Evolutionary conservation across 2,888 invertebrate genomes (phyloP).

Genomic region (Heliconius cydno): DNA sequence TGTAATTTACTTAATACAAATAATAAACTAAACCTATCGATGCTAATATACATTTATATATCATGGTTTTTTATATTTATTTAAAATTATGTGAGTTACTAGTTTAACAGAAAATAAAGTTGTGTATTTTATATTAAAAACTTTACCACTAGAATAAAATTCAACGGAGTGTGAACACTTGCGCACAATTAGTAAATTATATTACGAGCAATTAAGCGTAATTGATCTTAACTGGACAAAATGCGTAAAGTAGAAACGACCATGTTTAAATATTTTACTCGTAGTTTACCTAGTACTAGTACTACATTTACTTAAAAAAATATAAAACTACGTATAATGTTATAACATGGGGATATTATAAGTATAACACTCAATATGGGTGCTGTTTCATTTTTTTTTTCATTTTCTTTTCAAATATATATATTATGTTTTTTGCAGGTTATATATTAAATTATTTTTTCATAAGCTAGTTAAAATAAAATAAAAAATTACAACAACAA

Average conservation of each 20-base stretch:
- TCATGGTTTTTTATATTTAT: neutral
- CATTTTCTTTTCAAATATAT: neutral
- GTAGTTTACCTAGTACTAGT: neutral
- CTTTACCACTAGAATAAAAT: slow-evolving; percentile 10
- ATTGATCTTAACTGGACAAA: slow-evolving; percentile 73
- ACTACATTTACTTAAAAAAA: no score
- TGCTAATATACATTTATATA: neutral
- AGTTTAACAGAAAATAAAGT: neutral
- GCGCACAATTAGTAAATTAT: slow-evolving; percentile 77
- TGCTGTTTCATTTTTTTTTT: neutral
- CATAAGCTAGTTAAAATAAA: no score
- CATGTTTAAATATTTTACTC: neutral
- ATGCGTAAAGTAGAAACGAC: slow-evolving; percentile 20
- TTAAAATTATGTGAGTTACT: neutral
- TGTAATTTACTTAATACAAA: neutral
- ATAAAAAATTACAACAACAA: no score
- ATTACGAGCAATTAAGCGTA: slow-evolving; percentile 79
- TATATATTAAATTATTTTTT: no score
- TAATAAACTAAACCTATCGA: neutral
- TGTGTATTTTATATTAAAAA: neutral
- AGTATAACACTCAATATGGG: neutral
- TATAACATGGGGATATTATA: neutral
- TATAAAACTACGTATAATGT: no score
- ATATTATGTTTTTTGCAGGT: neutral
- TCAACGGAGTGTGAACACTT: slow-evolving; percentile 51